Base-by-base conservation (phyloP, 1,140 invertebrate species). In the Monomorium pharaonis region DNA sequence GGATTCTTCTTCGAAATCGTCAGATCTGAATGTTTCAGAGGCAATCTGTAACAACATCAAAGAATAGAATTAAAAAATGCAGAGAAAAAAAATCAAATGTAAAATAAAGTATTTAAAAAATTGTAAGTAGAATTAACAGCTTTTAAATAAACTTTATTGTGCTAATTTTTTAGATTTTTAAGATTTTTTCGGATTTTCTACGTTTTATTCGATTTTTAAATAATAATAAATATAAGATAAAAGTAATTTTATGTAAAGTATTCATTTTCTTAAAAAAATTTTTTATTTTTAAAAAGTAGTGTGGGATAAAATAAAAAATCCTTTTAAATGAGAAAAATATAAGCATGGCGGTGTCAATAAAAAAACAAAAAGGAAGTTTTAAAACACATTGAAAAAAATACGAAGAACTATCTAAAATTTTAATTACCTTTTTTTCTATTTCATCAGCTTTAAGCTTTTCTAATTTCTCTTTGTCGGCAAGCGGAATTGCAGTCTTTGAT, bases 371-470 rank as follows among this genome's bases (percentile, higher is more conserved):
- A 30, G 6, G 14, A 44, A 75, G 14, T 24, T 58, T 70, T 30
- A 27, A 14, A 54, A n/a, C 14, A 37, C n/a, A 75, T 5, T 16
- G 6, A 63, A 12, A 49, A 78, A 63, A 3, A 18, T 44, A 27
- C 16, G n/a, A 47, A 65, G 12, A 65, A 2, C 7, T 2, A 65
- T 37, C 18, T 37, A 27, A 42, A 4, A 37, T 49, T 3, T 14
- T 21, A 69, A 77, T 86, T 91, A 94, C 93, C 87, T 93, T 92
- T 90, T 84, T 92, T 87, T 93, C 92, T 63, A 86, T 65, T 85
- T 94, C 93, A n/a, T 95, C 92, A 88, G 67, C 74, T 89, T 94
- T 94, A 54, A 87, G 21, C 89, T 93, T 93, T 54, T 93, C 92
- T 42, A 90, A 63, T 84, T 94, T 95, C 14, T 95, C 93, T 86